Evolutionary conservation across 1,140 invertebrate genomes (phyloP), one percentile per base, ranked within the genome.

Genomic region (Cydia amplana): DNA sequence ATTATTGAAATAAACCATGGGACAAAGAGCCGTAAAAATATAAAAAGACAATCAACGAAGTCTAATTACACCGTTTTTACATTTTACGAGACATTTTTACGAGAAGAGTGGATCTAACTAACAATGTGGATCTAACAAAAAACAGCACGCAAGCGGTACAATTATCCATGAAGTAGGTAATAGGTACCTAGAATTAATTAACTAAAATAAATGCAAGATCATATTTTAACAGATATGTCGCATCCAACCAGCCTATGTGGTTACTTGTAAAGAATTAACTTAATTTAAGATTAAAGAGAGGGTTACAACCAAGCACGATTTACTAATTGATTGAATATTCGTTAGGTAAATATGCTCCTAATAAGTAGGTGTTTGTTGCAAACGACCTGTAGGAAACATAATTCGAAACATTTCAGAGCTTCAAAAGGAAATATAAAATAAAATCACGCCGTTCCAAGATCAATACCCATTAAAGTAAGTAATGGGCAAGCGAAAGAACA

Each of bases 11-110:
- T 70, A 70, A 70, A 40, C 32, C 4, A 70, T 36, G 32, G 23
- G 32, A 70, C 36, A 70, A 70, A 40, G 65, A 70, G 36, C 18
- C 36, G n/a, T 70, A 70, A 70, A 67, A 70, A 36, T 70, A 70
- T 70, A 10, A 70, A 70, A 10, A 40, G 18, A 1, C 65, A 40
- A 43, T 70, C 16, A n/a, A 60, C 7, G 20, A 9, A 20, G 9
- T 23, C 18, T 60, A 23, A 60, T 60, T 60, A 23, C 10, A 23
- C 18, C 20, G 55, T 60, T 20, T 23, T 23, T 12, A 23, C 20
- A 23, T 60, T 60, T 60, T 60, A 60, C 55, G 55, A 23, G 20
- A 51, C 49, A 10, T 20, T 43, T 43, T 43, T 43, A 43, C 40
- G 18, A 60, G 18, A 51, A 51, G 55, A 60, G 5, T 55, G 51